These are phyloP conservation scores for Aporophyla lueneburgensis DNA, from an alignment of 2,888 invertebrate species.

Conservation along the genomic window DNA sequence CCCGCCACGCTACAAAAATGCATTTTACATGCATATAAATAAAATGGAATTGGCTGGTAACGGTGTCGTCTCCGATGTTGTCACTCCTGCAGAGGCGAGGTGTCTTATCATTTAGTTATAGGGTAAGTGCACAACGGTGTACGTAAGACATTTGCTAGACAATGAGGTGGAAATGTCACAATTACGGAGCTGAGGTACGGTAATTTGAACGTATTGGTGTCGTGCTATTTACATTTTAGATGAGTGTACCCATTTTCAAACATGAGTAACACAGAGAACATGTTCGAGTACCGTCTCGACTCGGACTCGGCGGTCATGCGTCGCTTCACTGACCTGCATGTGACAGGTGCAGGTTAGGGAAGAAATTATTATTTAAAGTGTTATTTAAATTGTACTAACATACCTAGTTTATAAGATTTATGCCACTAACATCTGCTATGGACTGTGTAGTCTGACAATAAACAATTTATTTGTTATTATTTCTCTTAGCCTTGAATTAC, in stretches of 20 bases:
- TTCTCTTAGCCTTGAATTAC: neutral
- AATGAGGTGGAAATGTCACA: slow-evolving; percentile 32
- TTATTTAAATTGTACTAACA: too few relatives aligned
- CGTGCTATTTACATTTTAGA: slow-evolving; percentile 1
- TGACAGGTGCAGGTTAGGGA: too few relatives aligned
- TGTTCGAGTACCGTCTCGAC: too few relatives aligned
- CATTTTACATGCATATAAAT: slow-evolving; percentile 64
- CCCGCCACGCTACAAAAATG: slow-evolving; percentile 28
- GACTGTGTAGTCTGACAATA: too few relatives aligned
- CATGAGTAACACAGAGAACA: too few relatives aligned
- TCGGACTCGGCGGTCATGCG: too few relatives aligned
- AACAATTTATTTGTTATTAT: too few relatives aligned
- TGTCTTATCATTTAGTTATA: slow-evolving; percentile 42
- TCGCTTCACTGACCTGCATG: too few relatives aligned
- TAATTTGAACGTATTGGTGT: slow-evolving; percentile 11
- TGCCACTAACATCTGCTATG: too few relatives aligned
- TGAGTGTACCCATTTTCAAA: neutral
- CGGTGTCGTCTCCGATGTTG: slow-evolving; percentile 58
- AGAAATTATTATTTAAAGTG: too few relatives aligned
- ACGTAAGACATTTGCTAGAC: slow-evolving; percentile 9
- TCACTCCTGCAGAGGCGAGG: slow-evolving; percentile 35
- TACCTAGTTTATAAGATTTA: too few relatives aligned
- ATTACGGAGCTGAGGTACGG: slow-evolving; percentile 13
- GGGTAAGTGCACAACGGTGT: slow-evolving; percentile 60
- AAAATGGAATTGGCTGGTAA: slow-evolving; percentile 65